Evolutionary conservation across 2,888 invertebrate species (phyloP), one percentile per base, ranked within the genome.

Genomic region (Mimumesa dahlbomi): DNA sequence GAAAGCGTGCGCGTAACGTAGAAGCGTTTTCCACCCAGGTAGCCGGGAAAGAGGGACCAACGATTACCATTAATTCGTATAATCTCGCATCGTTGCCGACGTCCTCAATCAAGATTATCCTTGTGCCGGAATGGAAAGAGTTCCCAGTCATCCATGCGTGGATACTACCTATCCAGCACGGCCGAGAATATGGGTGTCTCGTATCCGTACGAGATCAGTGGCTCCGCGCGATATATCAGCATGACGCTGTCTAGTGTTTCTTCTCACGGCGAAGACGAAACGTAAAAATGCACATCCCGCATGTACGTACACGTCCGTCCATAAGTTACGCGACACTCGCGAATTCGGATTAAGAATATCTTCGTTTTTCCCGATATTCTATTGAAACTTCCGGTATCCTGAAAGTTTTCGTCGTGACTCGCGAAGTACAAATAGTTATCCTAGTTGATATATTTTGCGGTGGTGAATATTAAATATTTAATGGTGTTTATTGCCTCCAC

Each of bases 131-230:
- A 79, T 59, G 49, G 66, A 66, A 79, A 56, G 73, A 77, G 75
- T 79, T 81, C 82, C 54, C 82, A 81, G 69, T 79, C 82, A 82
- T 79, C 79, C 83, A 84, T 83, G 83, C 83, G 77, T 82, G 68
- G 54, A n/a, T n/a, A n/a, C n/a, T n/a, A n/a, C 56, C 61, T 75
- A 75, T 81, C 67, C 61, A n/a, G 40, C 69, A 57, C 29, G 18
- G 64, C 65, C 63, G 50, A 58, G 73, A 65, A 57, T 63, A 73
- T 50, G 46, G 56, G 79, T 69, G 58, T 75, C 69, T 58, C 61
- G 59, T 79, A 78, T 66, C 75, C 50, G 25, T 14, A 14, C 52
- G 71, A 65, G 69, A 75, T 77, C 73, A 56, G 69, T 69, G 65
- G n/a, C 67, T 73, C 71, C 46, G 53, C 57, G 67, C 77, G 83